Percentiles rank a stretch among this genome's conserved stretches.
Conservation (phyloP, 2,888 invertebrate genomes). For the Odontocolon sp. region DNA sequence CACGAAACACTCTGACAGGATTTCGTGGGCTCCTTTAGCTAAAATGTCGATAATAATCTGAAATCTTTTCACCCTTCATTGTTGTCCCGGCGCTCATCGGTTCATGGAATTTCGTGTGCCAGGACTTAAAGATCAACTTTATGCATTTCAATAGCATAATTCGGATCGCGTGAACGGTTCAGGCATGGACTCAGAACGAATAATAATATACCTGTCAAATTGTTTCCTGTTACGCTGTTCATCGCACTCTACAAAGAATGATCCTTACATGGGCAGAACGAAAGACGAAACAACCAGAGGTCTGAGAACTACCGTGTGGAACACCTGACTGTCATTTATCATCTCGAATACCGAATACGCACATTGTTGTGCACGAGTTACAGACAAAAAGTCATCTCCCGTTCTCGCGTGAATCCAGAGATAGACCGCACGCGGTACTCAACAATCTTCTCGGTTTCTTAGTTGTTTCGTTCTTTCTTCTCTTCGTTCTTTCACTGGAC, state of each 20-base stretch:
- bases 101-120: background rate
- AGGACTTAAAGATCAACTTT: no score
- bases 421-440: slow-evolving; percentile 22
- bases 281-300: background rate
- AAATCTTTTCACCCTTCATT: background rate
- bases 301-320: slow-evolving; percentile 15
- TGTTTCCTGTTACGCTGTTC: background rate
- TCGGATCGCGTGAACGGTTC: slow-evolving; percentile 12
- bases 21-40: background rate
- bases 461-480: slow-evolving; percentile 7
- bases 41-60: background rate
- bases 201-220: slow-evolving; percentile 6
- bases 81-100: background rate
- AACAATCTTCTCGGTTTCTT: background rate
- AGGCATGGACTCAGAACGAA: background rate
- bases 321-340: slow-evolving; percentile 36
- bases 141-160: background rate
- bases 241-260: background rate
- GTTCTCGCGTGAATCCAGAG: slow-evolving; percentile 5
- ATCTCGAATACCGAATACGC: slow-evolving; percentile 1
- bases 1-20: slow-evolving; percentile 3
- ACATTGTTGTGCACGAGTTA: slow-evolving; percentile 24
- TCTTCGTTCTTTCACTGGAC: slow-evolving; percentile 12
- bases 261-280: background rate
- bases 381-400: slow-evolving; percentile 9